phyloP scores from a whole-genome alignment of 2,888 invertebrate genomes.

The Archips xylosteana region DNA sequence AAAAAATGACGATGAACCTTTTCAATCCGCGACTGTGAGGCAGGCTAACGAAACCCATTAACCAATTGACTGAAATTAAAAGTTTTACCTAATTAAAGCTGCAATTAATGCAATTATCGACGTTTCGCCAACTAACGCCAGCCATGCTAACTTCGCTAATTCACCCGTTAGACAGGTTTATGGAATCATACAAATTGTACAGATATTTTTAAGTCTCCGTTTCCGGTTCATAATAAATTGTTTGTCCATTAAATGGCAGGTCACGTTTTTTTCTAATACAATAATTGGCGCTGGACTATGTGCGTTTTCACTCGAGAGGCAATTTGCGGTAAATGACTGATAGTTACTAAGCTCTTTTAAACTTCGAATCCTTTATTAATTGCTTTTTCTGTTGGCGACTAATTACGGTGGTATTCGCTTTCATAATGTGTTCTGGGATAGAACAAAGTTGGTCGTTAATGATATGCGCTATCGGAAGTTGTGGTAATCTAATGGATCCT shows the following conservation, averaged over 20 bases:
- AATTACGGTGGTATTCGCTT: no score
- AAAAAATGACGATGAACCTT: no score
- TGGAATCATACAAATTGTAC: not conserved
- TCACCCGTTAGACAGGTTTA: not conserved
- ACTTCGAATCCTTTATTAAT: not conserved
- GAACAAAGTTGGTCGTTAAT: no score
- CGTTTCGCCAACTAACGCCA: constrained; percentile 17
- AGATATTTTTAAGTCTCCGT: constrained; percentile 13
- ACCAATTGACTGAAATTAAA: constrained; percentile 6
- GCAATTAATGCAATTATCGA: constrained; percentile 22
- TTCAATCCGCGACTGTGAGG: no score
- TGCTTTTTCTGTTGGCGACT: no score
- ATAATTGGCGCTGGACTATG: constrained; percentile 16
- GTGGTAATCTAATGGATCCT: no score
- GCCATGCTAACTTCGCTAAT: constrained; percentile 13
- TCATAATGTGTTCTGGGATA: no score
- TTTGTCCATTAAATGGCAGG: constrained; percentile 21
- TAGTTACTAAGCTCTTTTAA: not conserved
- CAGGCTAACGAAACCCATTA: not conserved
- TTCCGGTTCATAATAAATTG: constrained; percentile 25
- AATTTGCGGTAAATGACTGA: not conserved
- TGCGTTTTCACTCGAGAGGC: constrained; percentile 14
- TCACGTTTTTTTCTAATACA: constrained; percentile 15
- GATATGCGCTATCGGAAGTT: no score
- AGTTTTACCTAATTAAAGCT: constrained; percentile 7